These are phyloP conservation scores for Todus mexicanus DNA, from an alignment of 2,797 vertebrate genomes.

Conservation along the genomic window DNA sequence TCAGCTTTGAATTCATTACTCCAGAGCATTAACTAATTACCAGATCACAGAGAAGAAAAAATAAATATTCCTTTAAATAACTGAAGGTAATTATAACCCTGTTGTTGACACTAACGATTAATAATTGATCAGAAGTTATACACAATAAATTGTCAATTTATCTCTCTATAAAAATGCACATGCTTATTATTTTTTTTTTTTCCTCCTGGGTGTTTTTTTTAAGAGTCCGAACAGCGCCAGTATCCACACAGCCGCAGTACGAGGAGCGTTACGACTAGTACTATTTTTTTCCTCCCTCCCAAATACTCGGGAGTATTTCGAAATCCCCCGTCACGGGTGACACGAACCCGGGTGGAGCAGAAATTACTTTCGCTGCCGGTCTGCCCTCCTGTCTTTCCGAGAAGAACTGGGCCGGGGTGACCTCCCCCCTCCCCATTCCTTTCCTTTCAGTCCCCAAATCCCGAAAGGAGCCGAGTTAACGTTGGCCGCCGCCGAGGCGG, in stretches of 20 bases:
- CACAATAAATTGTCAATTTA: slow-evolving; percentile 77
- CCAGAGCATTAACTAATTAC: slow-evolving; percentile 74
- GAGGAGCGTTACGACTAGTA: not conserved
- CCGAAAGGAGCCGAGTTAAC: not conserved
- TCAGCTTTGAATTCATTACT: slow-evolving; percentile 67
- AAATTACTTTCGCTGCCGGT: not conserved
- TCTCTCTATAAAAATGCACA: slow-evolving; percentile 51
- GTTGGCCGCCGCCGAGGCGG: not conserved
- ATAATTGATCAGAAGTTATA: slow-evolving; percentile 80
- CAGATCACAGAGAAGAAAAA: slow-evolving; percentile 70
- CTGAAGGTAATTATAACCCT: slow-evolving; percentile 76
- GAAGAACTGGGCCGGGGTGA: not conserved
- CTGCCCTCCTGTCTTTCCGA: not conserved
- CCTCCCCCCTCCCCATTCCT: not conserved
- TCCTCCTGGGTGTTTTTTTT: not conserved
- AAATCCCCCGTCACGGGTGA: not conserved
- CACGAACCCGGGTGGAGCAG: not conserved
- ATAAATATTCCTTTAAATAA: slow-evolving; percentile 79
- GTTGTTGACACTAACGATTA: slow-evolving; percentile 80
- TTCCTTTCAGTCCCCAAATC: not conserved
- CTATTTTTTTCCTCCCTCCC: not conserved
- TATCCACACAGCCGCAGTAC: not conserved
- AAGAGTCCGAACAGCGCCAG: not conserved
- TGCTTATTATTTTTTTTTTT: slow-evolving; percentile 4
- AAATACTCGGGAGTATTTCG: not conserved